Base-by-base conservation (phyloP, 1,140 invertebrate species). In the Drosophila yakuba region DNA sequence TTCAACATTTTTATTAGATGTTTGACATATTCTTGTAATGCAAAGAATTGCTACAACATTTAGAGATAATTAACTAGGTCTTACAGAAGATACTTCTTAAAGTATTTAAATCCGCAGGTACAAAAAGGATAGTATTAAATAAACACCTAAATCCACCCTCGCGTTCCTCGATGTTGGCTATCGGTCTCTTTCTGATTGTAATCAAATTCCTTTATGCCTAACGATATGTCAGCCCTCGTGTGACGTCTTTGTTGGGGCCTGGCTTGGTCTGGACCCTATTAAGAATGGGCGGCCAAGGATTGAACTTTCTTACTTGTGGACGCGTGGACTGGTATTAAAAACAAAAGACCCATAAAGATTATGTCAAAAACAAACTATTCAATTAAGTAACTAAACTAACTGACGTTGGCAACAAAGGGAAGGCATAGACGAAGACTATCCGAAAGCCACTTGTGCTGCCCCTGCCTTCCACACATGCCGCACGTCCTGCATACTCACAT, bases 351-450 rank as follows among this genome's bases (percentile, higher is more conserved):
- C 83, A 83, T 88, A 89, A 88, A 89, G 83, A 88, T 88, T 89
- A 88, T 88, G 83, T 88, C 83, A 88, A 88, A 88, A 88, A 89
- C 83, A 88, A 88, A 89, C 83, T 88, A 88, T 88, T 88, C 83
- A 88, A 88, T 88, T 88, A 88, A 88, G 83, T 88, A 88, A 88
- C 83, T 88, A 88, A 89, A 89, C 84, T 84, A 89, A 89, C 84
- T 88, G 82, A 83, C 82, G 74, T 64, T 83, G 71, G 75, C 83
- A 86, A 79, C 36, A 63, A 68, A 45, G 54, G 47, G 32, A 20
- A 25, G 28, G 15, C 8, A 50, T 52, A 39, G 38, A 55, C 50
- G 28, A 55, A 55, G 55, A 41, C 43, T 32, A 66, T 73, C 35
- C 36, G 51, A 39, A 62, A 68, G 28, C 64, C 60, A 67, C 63